Percentiles rank a stretch among this genome's conserved stretches.
Evolutionary conservation across 2,113 vertebrate species (phyloP).

Genomic region (Cyanistes caeruleus): DNA sequence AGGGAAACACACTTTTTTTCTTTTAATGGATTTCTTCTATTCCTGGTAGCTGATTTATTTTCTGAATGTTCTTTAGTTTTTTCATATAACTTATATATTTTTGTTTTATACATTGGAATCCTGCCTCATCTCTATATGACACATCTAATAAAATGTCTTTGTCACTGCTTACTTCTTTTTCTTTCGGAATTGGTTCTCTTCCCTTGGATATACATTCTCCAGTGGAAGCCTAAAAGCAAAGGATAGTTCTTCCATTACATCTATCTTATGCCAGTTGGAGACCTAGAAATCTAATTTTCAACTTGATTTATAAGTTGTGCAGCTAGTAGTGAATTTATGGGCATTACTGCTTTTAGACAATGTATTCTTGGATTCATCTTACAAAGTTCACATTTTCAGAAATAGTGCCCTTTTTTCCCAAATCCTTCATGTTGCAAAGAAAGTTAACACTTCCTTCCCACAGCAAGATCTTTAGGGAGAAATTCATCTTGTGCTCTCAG

Average conservation of each 20-base stretch:
- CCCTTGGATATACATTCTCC: not conserved
- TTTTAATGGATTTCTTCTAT: not conserved
- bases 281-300: not conserved
- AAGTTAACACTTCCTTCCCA: not conserved
- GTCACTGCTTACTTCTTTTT: not conserved
- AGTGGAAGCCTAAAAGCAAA: not conserved
- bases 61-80: not conserved
- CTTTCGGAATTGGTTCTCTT: not conserved
- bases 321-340: constrained; percentile 5
- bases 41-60: not conserved
- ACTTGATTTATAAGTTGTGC: not conserved
- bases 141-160: not conserved
- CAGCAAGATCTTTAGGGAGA: not conserved
- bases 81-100: not conserved
- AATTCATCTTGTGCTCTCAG: not conserved
- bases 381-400: not conserved
- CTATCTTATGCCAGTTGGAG: not conserved
- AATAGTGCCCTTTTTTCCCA: not conserved
- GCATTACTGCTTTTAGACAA: not conserved
- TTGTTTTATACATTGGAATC: not conserved
- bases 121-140: not conserved
- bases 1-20: not conserved
- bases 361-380: not conserved
- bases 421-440: not conserved
- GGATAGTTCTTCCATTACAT: not conserved